Conservation (phyloP, 2,797 vertebrate genomes). For the Cynodonichthys magdalenae region DNA sequence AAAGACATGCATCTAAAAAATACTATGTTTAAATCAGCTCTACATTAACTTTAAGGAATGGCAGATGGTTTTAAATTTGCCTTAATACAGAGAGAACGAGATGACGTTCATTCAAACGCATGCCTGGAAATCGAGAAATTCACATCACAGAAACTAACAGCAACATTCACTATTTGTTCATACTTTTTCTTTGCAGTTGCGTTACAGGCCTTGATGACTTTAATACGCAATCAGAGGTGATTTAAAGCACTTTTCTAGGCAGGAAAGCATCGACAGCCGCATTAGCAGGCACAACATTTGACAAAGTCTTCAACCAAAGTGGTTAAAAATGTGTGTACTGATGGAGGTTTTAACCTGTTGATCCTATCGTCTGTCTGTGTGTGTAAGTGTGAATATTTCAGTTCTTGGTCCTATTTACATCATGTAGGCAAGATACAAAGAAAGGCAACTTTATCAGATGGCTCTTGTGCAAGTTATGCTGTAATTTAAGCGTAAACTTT, state of each 20-base stretch:
- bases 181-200: conserved; percentile 57
- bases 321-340: neutral
- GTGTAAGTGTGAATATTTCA: conserved; percentile 30
- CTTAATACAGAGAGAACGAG: conserved; percentile 22
- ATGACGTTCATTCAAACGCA: conserved; percentile 38
- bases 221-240: conserved; percentile 54
- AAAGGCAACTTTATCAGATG: conserved; percentile 66
- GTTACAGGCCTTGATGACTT: conserved; percentile 52
- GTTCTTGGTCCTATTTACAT: conserved; percentile 40
- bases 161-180: conserved; percentile 48
- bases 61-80: conserved; percentile 27
- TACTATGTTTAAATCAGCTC: conserved; percentile 35
- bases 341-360: neutral
- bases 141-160: conserved; percentile 55
- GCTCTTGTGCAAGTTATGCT: conserved; percentile 79
- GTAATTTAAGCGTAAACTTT: conserved; percentile 71
- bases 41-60: conserved; percentile 10
- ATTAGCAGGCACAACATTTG: conserved; percentile 56
- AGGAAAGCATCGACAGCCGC: neutral
- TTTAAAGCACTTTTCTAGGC: conserved; percentile 13
- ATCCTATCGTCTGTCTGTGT: neutral
- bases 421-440: conserved; percentile 37
- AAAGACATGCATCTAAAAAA: conserved; percentile 58
- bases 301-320: conserved; percentile 24
- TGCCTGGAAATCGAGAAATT: conserved; percentile 56